Base-by-base conservation (phyloP, 2,888 invertebrate species). In the Rhingia rostrata region DNA sequence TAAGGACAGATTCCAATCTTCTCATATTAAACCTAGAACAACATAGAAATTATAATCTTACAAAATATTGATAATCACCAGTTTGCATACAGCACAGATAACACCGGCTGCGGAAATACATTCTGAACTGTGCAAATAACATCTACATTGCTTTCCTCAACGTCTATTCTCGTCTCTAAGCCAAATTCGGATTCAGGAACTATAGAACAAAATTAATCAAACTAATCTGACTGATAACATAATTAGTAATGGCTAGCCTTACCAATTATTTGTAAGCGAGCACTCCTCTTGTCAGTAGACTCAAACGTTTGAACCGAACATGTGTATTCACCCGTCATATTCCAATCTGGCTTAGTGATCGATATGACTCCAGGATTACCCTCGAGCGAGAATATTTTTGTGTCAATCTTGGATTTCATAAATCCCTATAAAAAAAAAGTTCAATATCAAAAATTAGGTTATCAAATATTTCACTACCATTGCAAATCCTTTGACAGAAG, bases 241-340 rank as follows among this genome's bases (percentile, higher is more conserved):
- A 35, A 35, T 72, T 73, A 47, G 70, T 82, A 86, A 86, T 87
- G 85, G 83, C 85, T 86, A 87, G 85, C 83, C 85, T 86, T 88
- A 91, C 91, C 91, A 89, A 92, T 91, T 87, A 92, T 90, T 89
- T 91, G 92, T 87, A 92, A 88, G 86, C 90, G 89, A 87, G 90
- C 89, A 88, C 91, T 91, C 87, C 89, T 90, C 88, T 90, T 91
- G 88, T 92, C 92, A 86, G 91, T 90, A 47, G 92, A 91, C 88
- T 91, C 90, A 86, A 91, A 91, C 73, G 92, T 91, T 88, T 92
- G 91, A 74, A 92, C 92, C 70, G 90, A 89, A 88, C 92, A 92
- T 73, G 91, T 90, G 84, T 92, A 92, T 87, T 92, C 91, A 61
- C 92, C 92, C 72, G 92, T 91, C 90, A 92, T 90, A 88, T 92